Conservation (phyloP, 2,113 vertebrate genomes). For the Ovibos moschatus region DNA sequence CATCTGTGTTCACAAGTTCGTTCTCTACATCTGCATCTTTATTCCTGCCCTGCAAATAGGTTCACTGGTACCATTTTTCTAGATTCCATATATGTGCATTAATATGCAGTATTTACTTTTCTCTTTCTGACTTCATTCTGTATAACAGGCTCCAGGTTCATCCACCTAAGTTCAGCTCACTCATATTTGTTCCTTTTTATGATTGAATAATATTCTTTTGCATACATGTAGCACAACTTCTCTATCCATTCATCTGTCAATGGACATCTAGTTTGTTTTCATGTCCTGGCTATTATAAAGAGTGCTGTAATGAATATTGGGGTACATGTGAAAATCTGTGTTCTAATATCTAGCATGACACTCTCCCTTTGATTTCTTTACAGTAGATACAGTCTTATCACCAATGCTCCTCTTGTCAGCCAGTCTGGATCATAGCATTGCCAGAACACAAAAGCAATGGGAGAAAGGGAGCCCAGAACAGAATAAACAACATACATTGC, state of each 20-base stretch:
- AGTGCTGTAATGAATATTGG: not conserved
- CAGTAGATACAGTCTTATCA: not conserved
- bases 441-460: not conserved
- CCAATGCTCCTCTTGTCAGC: not conserved
- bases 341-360: not conserved
- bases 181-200: not conserved
- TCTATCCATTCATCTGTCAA: not conserved
- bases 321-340: not conserved
- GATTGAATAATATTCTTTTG: not conserved
- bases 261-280: not conserved
- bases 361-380: not conserved
- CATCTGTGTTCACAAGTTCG: not conserved
- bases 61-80: not conserved
- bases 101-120: not conserved
- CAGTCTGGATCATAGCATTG: not conserved
- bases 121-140: not conserved
- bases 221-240: not conserved
- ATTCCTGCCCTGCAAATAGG: not conserved
- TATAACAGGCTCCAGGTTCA: not conserved
- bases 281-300: not conserved
- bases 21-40: not conserved
- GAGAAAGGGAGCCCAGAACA: not conserved
- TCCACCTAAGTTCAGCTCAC: not conserved
- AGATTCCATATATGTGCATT: not conserved
- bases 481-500: not conserved